phyloP scores from a whole-genome alignment of 2,797 vertebrate species.

The Heteromormyrus szaboi region DNA sequence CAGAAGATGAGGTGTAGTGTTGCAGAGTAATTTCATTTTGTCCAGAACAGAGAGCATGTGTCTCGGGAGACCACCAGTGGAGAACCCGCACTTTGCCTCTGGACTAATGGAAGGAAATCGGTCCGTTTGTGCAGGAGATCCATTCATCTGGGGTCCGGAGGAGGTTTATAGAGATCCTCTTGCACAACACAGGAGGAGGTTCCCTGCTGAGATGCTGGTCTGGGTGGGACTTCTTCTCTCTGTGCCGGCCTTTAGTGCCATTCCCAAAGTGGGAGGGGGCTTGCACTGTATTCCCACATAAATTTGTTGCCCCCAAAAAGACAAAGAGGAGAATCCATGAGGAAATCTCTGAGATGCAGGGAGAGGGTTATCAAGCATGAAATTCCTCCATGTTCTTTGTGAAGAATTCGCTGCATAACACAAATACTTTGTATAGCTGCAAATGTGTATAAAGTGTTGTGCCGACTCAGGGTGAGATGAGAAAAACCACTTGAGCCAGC shows the following conservation, averaged over 20 bases:
- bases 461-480: neutral
- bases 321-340: neutral
- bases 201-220: neutral
- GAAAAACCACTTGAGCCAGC: neutral
- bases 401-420: neutral
- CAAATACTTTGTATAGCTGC: neutral
- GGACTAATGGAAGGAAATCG: neutral
- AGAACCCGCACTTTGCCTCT: constrained; percentile 27
- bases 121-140: neutral
- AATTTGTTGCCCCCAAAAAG: neutral
- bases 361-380: neutral
- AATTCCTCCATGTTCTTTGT: neutral
- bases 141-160: neutral
- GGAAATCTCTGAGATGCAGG: neutral
- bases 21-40: constrained; percentile 35
- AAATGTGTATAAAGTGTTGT: neutral
- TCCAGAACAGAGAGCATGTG: constrained; percentile 25
- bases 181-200: neutral
- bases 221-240: neutral
- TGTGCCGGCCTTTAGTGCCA: neutral
- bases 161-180: neutral
- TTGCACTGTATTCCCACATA: neutral
- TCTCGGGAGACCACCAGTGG: constrained; percentile 24
- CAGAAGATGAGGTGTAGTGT: constrained; percentile 20
- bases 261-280: neutral